phyloP scores from a whole-genome alignment of 2,113 vertebrate species.

The Raphicerus campestris region DNA sequence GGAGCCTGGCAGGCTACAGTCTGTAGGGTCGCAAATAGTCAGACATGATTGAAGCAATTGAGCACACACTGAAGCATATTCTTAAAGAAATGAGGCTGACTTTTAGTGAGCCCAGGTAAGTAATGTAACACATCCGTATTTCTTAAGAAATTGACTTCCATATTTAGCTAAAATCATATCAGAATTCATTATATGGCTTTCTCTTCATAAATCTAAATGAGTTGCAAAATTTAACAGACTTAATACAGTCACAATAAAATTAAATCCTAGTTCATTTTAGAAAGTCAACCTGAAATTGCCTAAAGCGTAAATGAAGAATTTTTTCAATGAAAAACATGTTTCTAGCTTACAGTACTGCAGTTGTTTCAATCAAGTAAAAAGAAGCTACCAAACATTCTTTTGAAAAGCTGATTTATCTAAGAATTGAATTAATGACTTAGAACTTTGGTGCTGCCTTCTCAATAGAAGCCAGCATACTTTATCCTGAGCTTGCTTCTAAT shows the following conservation, averaged over 20 bases:
- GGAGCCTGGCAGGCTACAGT: not conserved
- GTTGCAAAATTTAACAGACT: conserved; percentile 38
- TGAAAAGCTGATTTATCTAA: conserved; percentile 1
- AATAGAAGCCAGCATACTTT: not conserved
- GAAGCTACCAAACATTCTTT: not conserved
- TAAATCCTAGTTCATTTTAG: conserved; percentile 42
- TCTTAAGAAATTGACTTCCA: not conserved
- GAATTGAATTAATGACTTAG: not conserved
- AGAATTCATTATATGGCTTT: not conserved
- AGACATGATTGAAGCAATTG: not conserved
- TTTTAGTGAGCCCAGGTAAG: conserved; percentile 21
- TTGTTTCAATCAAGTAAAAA: not conserved
- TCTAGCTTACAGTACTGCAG: not conserved
- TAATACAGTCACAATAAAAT: conserved; percentile 10
- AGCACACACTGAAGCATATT: not conserved
- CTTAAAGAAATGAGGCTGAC: not conserved
- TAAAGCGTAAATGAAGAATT: not conserved
- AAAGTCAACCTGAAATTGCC: conserved; percentile 47
- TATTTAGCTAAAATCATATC: not conserved
- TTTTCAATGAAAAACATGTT: conserved; percentile 8
- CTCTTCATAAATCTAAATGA: conserved; percentile 11
- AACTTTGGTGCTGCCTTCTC: not conserved
- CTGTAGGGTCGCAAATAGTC: not conserved
- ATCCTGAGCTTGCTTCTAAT: not conserved
- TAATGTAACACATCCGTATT: not conserved